Evolutionary conservation across 2,888 invertebrate species (phyloP).

Genomic region (Erebia ligea): DNA sequence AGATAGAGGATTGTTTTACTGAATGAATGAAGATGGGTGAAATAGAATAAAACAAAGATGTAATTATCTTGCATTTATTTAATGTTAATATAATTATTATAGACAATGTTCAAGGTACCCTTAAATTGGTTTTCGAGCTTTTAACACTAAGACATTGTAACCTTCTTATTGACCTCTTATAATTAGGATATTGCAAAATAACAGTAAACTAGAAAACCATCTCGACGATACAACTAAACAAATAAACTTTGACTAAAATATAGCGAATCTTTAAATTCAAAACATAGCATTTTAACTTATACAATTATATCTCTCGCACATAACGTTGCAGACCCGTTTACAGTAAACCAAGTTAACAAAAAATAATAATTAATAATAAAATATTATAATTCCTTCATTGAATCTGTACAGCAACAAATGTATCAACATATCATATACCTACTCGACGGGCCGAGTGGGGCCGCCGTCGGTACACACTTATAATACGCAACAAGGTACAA

Average conservation of each 20-base stretch:
- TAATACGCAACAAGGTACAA: slow-evolving; percentile 81
- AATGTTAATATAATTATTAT: slow-evolving; percentile 81
- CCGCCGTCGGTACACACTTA: slow-evolving; percentile 61
- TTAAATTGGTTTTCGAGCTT: slow-evolving; percentile 81
- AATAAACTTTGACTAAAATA: slow-evolving; percentile 80
- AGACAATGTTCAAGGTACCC: slow-evolving; percentile 84
- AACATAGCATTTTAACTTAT: slow-evolving; percentile 70
- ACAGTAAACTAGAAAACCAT: slow-evolving; percentile 74
- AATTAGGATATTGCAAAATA: slow-evolving; percentile 78
- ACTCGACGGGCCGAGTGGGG: slow-evolving; percentile 51
- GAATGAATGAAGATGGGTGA: not conserved
- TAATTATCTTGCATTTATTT: slow-evolving; percentile 77
- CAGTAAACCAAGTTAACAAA: slow-evolving; percentile 79
- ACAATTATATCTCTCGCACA: slow-evolving; percentile 70
- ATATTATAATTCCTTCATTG: slow-evolving; percentile 72
- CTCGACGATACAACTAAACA: slow-evolving; percentile 69
- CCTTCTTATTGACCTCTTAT: slow-evolving; percentile 73
- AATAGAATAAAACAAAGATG: slow-evolving; percentile 43
- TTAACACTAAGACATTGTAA: slow-evolving; percentile 80
- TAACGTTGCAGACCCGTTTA: slow-evolving; percentile 80
- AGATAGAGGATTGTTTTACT: slow-evolving; percentile 29
- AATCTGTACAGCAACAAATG: slow-evolving; percentile 69
- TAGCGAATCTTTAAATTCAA: slow-evolving; percentile 77
- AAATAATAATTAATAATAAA: slow-evolving; percentile 62
- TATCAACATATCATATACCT: slow-evolving; percentile 54